Conservation (phyloP, 2,888 invertebrate species). For the Campoletis raptor region DNA sequence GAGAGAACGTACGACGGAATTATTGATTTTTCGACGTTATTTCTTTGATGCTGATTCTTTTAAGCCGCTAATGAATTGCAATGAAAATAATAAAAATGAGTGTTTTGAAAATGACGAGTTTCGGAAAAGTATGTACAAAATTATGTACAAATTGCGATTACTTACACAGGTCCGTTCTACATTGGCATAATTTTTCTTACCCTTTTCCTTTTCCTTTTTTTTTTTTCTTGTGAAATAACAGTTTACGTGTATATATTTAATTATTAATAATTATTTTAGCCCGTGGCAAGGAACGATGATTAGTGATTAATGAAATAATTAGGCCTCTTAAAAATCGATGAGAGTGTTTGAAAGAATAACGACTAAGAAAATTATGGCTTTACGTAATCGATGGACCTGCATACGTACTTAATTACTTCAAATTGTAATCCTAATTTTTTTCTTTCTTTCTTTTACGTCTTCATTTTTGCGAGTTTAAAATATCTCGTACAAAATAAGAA, state of each 20-base stretch:
- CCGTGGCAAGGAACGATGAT: slow-evolving; percentile 64
- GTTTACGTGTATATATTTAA: slow-evolving; percentile 56
- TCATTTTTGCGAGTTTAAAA: slow-evolving; percentile 36
- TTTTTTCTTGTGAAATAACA: slow-evolving; percentile 35
- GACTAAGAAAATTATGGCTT: background rate
- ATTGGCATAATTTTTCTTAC: slow-evolving; percentile 71
- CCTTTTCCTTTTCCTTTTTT: slow-evolving; percentile 20
- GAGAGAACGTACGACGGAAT: slow-evolving; percentile 32
- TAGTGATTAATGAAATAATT: slow-evolving; percentile 51
- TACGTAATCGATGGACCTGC: slow-evolving; percentile 41
- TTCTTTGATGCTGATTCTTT: background rate
- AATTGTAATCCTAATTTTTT: slow-evolving; percentile 38
- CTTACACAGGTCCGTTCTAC: slow-evolving; percentile 74
- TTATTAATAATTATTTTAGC: slow-evolving; percentile 64
- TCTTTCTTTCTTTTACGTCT: slow-evolving; percentile 15
- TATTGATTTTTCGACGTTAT: slow-evolving; percentile 16
- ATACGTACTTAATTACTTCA: slow-evolving; percentile 49
- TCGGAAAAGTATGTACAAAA: slow-evolving; percentile 74
- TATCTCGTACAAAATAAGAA: slow-evolving; percentile 48
- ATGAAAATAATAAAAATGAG: slow-evolving; percentile 37
- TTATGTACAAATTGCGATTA: slow-evolving; percentile 77
- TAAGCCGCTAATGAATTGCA: slow-evolving; percentile 9
- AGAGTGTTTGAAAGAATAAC: background rate
- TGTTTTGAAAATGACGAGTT: slow-evolving; percentile 77
- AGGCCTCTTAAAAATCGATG: slow-evolving; percentile 57